Base-by-base conservation (phyloP, 2,888 invertebrate species). In the Machimus atricapillus region DNA sequence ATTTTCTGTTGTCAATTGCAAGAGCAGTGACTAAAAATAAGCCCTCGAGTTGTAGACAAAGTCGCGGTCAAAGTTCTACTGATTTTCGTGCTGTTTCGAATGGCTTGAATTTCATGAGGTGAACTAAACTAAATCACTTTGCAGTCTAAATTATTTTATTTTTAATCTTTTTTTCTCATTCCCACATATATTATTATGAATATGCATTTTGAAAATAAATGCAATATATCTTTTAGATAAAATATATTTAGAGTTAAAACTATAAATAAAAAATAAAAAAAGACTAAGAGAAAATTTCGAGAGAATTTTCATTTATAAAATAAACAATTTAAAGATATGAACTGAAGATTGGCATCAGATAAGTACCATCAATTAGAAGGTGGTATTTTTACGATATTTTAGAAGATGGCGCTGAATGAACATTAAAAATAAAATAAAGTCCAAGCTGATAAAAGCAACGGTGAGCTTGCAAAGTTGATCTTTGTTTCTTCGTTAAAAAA, bases 11-110 rank as follows among this genome's bases (percentile, higher is more conserved):
- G 43, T 78, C 23, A 76, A 76, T 76, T 31, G 34, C 19, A 78
- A 78, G 43, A 40, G 78, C 78, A 40, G 23, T 19, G 78, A 43
- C 78, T 78, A 78, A 78, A 78, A 78, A 78, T 78, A 78, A 78
- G 23, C 43, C 16, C 46, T 40, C 43, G 23, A 78, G 78, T 43
- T 78, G 43, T 78, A 37, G 43, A 78, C 43, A 78, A 78, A 76
- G 37, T 78, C 78, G 43, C 43, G 43, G 40, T 43, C 78, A 78
- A 78, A 40, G 78, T 78, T 78, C 78, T 78, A 78, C 78, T 78
- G 43, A 78, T 43, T 78, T 78, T 78, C 43, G 43, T 37, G 43
- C 43, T 14, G 16, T 77, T 40, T 77, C 19, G 40, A 77, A 77
- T 77, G 40, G 7, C 66, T 66, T 66, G 27, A 66, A 23, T 78